These are phyloP conservation scores for Coendou prehensilis DNA, from an alignment of 2,797 vertebrate genomes.

Conservation along the genomic window DNA sequence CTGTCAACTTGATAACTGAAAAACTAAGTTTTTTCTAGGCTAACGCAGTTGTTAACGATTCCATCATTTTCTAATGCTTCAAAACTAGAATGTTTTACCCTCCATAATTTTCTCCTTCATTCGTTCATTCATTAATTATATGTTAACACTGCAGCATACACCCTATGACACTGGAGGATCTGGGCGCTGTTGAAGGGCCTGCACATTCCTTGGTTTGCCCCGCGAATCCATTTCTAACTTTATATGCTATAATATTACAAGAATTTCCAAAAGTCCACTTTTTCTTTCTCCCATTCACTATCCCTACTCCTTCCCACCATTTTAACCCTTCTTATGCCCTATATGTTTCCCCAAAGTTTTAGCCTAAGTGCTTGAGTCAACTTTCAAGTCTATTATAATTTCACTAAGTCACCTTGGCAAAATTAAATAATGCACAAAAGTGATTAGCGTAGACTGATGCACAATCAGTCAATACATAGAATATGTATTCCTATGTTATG, in stretches of 20 bases:
- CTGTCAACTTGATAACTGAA: not conserved
- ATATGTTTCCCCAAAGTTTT: not conserved
- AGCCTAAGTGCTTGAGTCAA: not conserved
- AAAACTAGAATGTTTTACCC: not conserved
- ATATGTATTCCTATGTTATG: not conserved
- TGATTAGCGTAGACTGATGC: not conserved
- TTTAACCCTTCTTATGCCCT: not conserved
- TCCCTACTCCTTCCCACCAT: not conserved
- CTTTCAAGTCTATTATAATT: not conserved
- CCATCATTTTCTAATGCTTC: not conserved
- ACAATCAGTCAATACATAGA: not conserved
- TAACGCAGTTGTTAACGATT: not conserved
- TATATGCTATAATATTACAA: not conserved
- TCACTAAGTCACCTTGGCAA: not conserved
- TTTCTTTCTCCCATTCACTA: not conserved
- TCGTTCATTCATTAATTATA: not conserved
- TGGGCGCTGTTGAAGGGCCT: not conserved
- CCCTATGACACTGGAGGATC: not conserved
- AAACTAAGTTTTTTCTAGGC: not conserved
- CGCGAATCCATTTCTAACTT: not conserved
- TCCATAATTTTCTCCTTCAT: not conserved
- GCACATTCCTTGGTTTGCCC: not conserved
- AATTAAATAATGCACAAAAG: not conserved
- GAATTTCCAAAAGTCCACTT: not conserved
- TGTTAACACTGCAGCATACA: not conserved